Evolutionary conservation across 2,113 vertebrate genomes (phyloP).

Genomic region (Eclectus roratus): DNA sequence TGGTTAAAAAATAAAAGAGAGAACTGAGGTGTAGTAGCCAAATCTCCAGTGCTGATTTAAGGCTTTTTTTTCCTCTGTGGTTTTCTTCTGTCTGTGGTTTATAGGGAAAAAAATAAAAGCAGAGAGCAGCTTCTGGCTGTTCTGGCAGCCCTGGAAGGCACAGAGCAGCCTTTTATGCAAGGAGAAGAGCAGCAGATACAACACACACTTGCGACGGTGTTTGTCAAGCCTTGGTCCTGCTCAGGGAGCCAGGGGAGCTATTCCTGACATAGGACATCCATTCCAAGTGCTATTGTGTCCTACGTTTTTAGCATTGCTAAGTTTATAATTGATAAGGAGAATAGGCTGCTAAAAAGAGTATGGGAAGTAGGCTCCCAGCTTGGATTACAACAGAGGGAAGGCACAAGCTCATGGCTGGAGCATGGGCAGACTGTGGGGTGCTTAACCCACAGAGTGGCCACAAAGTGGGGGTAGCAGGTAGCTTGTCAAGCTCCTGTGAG

Average conservation of each 20-base stretch:
- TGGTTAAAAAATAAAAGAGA: conserved; percentile 5
- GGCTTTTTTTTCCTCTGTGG: conserved; percentile 9
- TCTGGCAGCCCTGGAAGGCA: background rate
- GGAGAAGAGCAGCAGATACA: background rate
- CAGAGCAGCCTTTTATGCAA: background rate
- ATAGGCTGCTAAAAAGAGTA: conserved; percentile 4
- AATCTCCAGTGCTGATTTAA: conserved; percentile 30
- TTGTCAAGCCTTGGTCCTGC: background rate
- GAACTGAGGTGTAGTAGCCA: conserved; percentile 7
- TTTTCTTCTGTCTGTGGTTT: conserved; percentile 26
- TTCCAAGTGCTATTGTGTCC: background rate
- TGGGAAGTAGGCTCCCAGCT: background rate
- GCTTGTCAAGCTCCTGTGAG: fast-evolving
- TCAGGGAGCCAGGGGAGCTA: background rate
- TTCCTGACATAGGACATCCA: background rate
- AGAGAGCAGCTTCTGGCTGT: background rate
- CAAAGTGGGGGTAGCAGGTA: background rate
- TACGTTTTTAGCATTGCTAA: background rate
- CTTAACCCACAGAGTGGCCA: background rate
- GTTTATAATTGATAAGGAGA: conserved; percentile 43
- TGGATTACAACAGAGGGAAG: background rate
- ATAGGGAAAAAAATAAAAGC: background rate
- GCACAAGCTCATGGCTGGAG: background rate
- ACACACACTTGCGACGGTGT: background rate
- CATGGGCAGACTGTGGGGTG: background rate